Evolutionary conservation across 2,113 vertebrate genomes (phyloP).

Genomic region (Prunella fulvescens): DNA sequence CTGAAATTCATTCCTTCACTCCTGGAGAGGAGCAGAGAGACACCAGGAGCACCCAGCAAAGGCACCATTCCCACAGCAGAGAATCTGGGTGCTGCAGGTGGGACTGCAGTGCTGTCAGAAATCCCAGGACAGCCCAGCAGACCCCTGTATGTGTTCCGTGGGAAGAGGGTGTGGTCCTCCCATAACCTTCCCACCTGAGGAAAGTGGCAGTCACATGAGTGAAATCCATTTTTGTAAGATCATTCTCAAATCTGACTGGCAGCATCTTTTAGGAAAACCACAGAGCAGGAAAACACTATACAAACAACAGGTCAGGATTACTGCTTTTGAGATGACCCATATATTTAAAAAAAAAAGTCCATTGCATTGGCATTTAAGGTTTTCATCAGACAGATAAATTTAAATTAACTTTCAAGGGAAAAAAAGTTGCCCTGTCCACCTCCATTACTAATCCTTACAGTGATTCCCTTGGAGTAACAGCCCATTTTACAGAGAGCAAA

Average conservation of each 20-base stretch:
- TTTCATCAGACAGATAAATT: not conserved
- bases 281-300: not conserved
- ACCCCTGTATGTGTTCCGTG: accelerated
- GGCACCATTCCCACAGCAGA: not conserved
- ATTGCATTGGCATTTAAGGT: not conserved
- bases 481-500: not conserved
- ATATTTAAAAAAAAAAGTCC: not conserved
- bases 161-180: not conserved
- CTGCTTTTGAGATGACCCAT: not conserved
- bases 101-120: not conserved
- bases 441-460: not conserved
- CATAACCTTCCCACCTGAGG: not conserved
- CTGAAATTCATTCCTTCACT: not conserved
- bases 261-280: not conserved
- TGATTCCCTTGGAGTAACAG: not conserved
- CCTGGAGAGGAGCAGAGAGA: not conserved
- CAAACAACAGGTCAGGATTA: not conserved
- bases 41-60: not conserved
- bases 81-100: no score
- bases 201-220: not conserved
- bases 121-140: not conserved
- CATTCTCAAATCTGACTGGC: not conserved
- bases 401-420: not conserved
- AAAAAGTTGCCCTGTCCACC: not conserved
- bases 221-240: not conserved